Evolutionary conservation across 2,113 vertebrate species (phyloP), one percentile per base, ranked within the genome.

Genomic region (Urocitellus parryii): DNA sequence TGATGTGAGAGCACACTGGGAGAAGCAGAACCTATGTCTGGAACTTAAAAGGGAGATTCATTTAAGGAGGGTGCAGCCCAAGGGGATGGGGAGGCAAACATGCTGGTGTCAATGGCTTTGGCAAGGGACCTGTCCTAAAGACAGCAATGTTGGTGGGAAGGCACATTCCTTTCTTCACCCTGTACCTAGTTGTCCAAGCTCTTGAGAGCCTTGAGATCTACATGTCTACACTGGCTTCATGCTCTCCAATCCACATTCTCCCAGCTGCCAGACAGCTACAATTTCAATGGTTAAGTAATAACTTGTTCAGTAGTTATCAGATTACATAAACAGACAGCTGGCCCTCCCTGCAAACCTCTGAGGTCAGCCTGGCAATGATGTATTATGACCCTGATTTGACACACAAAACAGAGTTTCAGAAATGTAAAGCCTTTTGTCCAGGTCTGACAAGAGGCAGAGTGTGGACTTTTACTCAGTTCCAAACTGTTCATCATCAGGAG

Each of bases 401-500:
- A 61, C 42, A 88, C 53, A 70, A 45, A 78, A 58, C 45, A 81
- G 58, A 68, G 51, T 61, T 91, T 80, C 79, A 93, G 90, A 91
- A 67, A 63, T 0, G 7, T 42, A 56, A 85, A 61, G 32, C 27
- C 20, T 2, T 72, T 79, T 83, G 22, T 29, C 63, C 80, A 53
- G 39, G 56, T 83, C 82, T 72, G 51, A 29, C 22, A 51, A 91
- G 51, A 72, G 48, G 42, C 65, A 53, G 53, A 67, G 17, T n/a
- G 22, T 45, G 72, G 48, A 79, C 65, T 32, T 93, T 39, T 58
- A 51, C 11, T 20, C 72, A 80, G 65, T 42, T 91, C 42, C 63
- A 88, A 68, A 82, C 10, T 58, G 53, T 76, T 86, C 32, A 8
- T 16, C 20, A 32, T 61, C 72, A 53, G 72, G 48, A 94, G 37